Evolutionary conservation across 2,888 invertebrate species (phyloP).

Genomic region (Phragmatobia fuliginosa): DNA sequence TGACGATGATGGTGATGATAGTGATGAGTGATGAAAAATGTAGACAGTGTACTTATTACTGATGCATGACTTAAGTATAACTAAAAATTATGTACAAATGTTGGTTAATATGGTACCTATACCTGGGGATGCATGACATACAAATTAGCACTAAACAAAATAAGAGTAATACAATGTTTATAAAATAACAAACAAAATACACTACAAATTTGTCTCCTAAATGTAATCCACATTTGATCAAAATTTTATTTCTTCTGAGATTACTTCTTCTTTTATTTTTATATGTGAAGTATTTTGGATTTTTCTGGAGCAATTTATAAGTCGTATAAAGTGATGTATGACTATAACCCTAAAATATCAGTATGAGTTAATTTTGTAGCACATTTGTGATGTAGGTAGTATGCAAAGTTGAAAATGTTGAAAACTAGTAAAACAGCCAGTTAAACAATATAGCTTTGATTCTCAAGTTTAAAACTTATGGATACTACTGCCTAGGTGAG

Average conservation of each 20-base stretch:
- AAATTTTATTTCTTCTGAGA: no score
- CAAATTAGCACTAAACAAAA: no score
- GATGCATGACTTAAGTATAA: constrained; percentile 8
- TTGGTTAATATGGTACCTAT: neutral
- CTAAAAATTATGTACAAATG: neutral
- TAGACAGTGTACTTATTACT: constrained; percentile 8
- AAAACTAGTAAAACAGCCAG: neutral
- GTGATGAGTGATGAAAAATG: constrained; percentile 27
- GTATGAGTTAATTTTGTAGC: neutral
- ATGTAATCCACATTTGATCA: no score
- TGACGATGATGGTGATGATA: constrained; percentile 24
- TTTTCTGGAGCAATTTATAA: no score
- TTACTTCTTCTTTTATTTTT: no score
- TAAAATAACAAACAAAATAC: no score
- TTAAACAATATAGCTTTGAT: neutral
- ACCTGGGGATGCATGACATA: no score
- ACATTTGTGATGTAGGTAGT: neutral
- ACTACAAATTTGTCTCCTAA: no score
- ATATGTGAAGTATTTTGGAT: no score
- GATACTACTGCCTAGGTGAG: neutral
- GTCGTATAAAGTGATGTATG: no score
- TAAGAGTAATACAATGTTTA: no score
- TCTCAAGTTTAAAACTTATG: neutral
- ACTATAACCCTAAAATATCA: no score
- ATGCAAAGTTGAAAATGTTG: neutral